Base-by-base conservation (phyloP, 2,888 invertebrate genomes). In the Brenthis ino region DNA sequence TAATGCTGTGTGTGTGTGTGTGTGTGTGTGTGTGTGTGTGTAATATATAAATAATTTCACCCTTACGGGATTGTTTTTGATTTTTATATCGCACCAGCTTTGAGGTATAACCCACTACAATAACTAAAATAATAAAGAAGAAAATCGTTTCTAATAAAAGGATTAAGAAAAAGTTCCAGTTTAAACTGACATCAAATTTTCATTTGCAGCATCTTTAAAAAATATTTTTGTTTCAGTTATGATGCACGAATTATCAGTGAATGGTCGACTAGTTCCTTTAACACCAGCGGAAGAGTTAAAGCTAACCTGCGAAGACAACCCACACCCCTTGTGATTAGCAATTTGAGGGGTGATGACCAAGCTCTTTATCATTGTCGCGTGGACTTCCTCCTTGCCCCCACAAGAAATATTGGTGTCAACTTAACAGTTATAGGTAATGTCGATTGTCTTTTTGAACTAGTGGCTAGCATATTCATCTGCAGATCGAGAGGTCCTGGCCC, bases 301-400 rank as follows among this genome's bases (percentile, higher is more conserved):
- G 85, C 87, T 51, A 82, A 87, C 72, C 77, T 88, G 69, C 75
- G 72, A 51, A 73, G 74, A 5, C 86, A 86, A 68, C 92, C 90
- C 3, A 85, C 88, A 0, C 74, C 82, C 4, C 78, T 93, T 66
- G 85, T 82, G 67, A 80, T 93, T 67, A 79, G 84, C 4, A 76
- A 81, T 1, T 78, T 93, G 58, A 80, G 82, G 6, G 88, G 85
- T 58, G 87, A 88, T 53, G 93, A 93, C 78, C 87, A 92, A 76
- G 92, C 86, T 0, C 75, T 94, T 64, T 94, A 94, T 82, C 93
- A 94, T 77, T 95, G 95, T 79, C 82, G 95, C 51, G 94, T 94
- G 12, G 95, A 95, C 84, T 95, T 94, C 85, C 82, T 90, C 28
- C 85, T 91, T 20, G 91, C 94, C 0, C 94, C 93, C 1, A 94